These are phyloP conservation scores for Ophion costatus DNA, from an alignment of 2,888 invertebrate species.

Conservation along the genomic window DNA sequence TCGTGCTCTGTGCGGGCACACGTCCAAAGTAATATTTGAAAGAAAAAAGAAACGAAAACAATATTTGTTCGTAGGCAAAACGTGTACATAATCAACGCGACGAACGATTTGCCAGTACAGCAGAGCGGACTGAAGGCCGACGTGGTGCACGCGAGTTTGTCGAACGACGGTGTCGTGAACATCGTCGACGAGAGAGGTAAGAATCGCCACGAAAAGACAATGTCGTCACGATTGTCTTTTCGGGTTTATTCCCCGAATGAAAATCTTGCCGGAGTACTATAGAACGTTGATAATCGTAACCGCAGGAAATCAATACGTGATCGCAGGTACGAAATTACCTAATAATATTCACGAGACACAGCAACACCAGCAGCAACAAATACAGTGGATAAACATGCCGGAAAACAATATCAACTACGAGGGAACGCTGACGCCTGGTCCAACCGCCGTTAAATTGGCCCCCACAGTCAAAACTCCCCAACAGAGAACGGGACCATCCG, in stretches of 20 bases:
- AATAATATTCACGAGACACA: slow-evolving; percentile 58
- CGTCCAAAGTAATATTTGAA: not conserved
- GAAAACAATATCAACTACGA: slow-evolving; percentile 74
- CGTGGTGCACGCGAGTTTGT: slow-evolving; percentile 72
- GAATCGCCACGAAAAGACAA: not conserved
- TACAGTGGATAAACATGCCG: slow-evolving; percentile 78
- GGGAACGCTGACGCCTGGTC: slow-evolving; percentile 48
- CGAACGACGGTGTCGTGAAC: slow-evolving; percentile 67
- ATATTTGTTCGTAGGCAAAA: slow-evolving; percentile 76
- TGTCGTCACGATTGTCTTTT: not conserved
- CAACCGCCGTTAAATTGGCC: slow-evolving; percentile 58
- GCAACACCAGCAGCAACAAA: slow-evolving; percentile 66
- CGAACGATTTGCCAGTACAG: slow-evolving; percentile 66
- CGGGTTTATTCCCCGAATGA: not conserved
- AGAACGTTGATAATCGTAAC: slow-evolving; percentile 41
- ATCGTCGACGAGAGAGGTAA: slow-evolving; percentile 75
- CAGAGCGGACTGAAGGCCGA: slow-evolving; percentile 70
- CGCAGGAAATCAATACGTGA: slow-evolving; percentile 64
- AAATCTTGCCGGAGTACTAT: slow-evolving; percentile 2
- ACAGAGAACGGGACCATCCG: slow-evolving; percentile 72
- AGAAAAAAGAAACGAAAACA: slow-evolving; percentile 23
- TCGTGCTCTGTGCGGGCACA: slow-evolving; percentile 8
- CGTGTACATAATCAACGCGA: slow-evolving; percentile 80
- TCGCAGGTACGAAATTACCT: slow-evolving; percentile 62
- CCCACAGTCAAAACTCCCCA: slow-evolving; percentile 72